phyloP scores from a whole-genome alignment of 1,140 invertebrate species.

The Sipha flava region DNA sequence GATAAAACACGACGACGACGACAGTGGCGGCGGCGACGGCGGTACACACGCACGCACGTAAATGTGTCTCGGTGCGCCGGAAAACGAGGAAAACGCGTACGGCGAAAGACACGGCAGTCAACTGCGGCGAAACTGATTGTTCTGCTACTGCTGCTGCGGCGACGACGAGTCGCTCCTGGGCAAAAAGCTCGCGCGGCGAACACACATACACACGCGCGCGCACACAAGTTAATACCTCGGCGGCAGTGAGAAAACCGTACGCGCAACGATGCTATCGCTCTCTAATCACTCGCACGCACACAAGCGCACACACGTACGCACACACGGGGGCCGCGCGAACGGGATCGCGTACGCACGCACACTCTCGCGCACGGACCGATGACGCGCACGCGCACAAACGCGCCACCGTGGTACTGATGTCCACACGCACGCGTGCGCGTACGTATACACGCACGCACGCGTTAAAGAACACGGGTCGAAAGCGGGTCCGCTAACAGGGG shows the following conservation, averaged over 20 bases:
- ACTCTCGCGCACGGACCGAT: not conserved
- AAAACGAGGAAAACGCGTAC: not conserved
- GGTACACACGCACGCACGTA: not conserved
- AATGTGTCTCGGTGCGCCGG: not conserved
- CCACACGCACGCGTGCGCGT: not conserved
- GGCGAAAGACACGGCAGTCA: slow-evolving; percentile 41
- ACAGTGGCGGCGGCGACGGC: not conserved
- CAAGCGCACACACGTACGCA: not conserved
- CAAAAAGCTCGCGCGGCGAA: not conserved
- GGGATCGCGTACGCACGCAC: not conserved
- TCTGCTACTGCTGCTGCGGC: not conserved
- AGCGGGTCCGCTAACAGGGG: too few relatives aligned
- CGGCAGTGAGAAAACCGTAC: not conserved
- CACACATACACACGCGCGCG: not conserved
- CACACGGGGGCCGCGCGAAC: not conserved
- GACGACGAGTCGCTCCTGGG: not conserved
- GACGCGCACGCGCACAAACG: not conserved
- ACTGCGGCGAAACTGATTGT: slow-evolving; percentile 68
- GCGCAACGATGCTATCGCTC: not conserved
- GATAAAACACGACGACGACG: too few relatives aligned
- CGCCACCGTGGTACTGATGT: too few relatives aligned
- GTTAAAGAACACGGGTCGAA: too few relatives aligned
- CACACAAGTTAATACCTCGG: not conserved
- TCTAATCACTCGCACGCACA: not conserved
- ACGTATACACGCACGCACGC: not conserved